These are phyloP conservation scores for Ophion costatus DNA, from an alignment of 2,888 invertebrate genomes.

Conservation along the genomic window DNA sequence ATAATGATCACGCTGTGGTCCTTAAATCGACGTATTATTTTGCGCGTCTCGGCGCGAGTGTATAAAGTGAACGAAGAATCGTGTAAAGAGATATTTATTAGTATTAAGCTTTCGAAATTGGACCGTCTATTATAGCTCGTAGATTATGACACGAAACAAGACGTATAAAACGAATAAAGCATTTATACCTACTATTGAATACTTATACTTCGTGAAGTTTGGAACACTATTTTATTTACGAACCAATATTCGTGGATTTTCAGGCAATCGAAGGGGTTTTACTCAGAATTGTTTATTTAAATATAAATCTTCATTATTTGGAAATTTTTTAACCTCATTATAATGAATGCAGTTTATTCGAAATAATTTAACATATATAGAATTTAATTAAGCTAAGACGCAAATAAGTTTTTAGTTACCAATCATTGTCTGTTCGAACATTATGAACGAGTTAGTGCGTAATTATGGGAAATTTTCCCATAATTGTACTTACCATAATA, in stretches of 20 bases:
- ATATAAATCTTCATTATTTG: not conserved
- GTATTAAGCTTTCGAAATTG: constrained; percentile 32
- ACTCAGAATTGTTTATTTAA: not conserved
- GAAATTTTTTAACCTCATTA: too few species aligned
- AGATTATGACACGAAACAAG: constrained; percentile 7
- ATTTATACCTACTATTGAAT: not conserved
- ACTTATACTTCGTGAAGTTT: not conserved
- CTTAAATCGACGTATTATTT: constrained; percentile 7
- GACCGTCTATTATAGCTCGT: not conserved
- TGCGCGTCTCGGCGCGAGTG: constrained; percentile 42
- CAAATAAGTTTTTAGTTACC: too few species aligned
- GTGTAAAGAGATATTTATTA: constrained; percentile 43
- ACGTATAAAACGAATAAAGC: constrained; percentile 12
- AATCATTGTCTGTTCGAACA: too few species aligned
- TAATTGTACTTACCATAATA: too few species aligned
- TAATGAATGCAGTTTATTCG: too few species aligned
- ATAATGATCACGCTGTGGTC: not conserved
- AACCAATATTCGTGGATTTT: not conserved
- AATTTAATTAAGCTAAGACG: too few species aligned
- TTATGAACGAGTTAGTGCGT: too few species aligned
- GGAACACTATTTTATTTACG: not conserved
- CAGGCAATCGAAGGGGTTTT: not conserved
- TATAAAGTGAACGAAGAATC: constrained; percentile 27
- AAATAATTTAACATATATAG: too few species aligned
- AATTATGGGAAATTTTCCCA: too few species aligned